Percentiles rank a stretch among this genome's conserved stretches.
These are phyloP conservation scores for Elysia chlorotica DNA, from an alignment of 1,140 invertebrate species.

Conservation along the genomic window DNA sequence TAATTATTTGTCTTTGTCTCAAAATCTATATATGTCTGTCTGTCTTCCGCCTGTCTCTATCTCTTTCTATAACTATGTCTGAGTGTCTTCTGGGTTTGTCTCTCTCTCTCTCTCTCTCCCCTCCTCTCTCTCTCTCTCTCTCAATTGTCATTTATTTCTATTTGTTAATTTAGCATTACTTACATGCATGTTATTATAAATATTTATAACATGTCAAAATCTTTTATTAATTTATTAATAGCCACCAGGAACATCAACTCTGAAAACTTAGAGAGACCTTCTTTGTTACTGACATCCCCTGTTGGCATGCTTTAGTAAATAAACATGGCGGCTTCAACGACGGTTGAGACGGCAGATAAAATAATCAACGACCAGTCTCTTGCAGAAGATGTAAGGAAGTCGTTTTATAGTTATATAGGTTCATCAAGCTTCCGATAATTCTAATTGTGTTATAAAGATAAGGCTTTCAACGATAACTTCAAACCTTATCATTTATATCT, in stretches of 20 bases:
- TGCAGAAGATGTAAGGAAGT: constrained; percentile 39
- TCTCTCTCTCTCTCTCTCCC: no score
- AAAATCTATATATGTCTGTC: no score
- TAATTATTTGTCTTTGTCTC: no score
- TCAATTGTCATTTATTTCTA: no score
- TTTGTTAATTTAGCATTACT: background rate
- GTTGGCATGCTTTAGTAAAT: constrained; percentile 38
- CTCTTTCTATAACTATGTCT: no score
- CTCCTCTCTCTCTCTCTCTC: no score
- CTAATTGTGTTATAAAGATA: no score
- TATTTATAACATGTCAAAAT: background rate
- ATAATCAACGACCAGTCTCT: constrained; percentile 45
- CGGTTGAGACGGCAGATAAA: constrained; percentile 37
- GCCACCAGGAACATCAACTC: background rate
- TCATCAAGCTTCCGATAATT: no score
- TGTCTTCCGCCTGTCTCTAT: no score
- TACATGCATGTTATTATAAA: background rate
- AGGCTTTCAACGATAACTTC: background rate
- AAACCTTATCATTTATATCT: background rate
- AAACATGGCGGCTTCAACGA: constrained; percentile 44
- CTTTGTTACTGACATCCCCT: background rate
- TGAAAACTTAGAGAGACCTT: background rate
- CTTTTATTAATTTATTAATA: background rate
- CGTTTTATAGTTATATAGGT: background rate
- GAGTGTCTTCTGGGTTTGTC: no score